Conservation (phyloP, 2,797 vertebrate species). For the Selene dorsalis region DNA sequence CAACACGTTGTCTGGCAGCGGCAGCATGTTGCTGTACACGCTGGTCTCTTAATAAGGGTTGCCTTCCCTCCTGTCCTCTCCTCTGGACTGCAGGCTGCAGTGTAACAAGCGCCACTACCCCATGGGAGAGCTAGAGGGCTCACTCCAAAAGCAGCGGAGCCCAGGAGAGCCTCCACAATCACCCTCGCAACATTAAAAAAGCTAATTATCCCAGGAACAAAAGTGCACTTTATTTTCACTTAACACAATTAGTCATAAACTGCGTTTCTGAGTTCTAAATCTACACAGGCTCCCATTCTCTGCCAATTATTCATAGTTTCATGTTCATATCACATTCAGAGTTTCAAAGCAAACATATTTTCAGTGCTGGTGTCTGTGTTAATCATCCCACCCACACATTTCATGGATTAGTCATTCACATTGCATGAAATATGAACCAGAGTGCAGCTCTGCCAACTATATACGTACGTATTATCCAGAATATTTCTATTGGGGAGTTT, state of each 20-base stretch:
- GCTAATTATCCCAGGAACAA: conserved; percentile 87
- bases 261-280: conserved; percentile 84
- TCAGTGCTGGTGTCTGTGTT: conserved; percentile 83
- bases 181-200: conserved; percentile 83
- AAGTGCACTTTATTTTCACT: conserved; percentile 89
- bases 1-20: conserved; percentile 25
- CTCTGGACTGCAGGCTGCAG: conserved; percentile 61
- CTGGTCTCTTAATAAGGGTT: conserved; percentile 43
- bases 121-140: conserved; percentile 83
- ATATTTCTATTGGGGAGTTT: conserved; percentile 80
- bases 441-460: conserved; percentile 82
- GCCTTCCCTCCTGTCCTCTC: conserved; percentile 54
- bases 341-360: conserved; percentile 88
- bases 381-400: conserved; percentile 88
- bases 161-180: conserved; percentile 77
- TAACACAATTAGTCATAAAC: conserved; percentile 89
- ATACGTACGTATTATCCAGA: conserved; percentile 78
- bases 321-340: conserved; percentile 84
- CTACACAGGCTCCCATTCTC: conserved; percentile 82
- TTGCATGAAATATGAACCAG: conserved; percentile 81
- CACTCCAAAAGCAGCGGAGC: conserved; percentile 76
- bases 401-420: conserved; percentile 86
- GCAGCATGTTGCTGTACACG: conserved; percentile 21
- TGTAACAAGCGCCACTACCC: conserved; percentile 71
- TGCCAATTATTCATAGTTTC: conserved; percentile 88